Conservation (phyloP, 2,797 vertebrate genomes). For the Spinus pinus region DNA sequence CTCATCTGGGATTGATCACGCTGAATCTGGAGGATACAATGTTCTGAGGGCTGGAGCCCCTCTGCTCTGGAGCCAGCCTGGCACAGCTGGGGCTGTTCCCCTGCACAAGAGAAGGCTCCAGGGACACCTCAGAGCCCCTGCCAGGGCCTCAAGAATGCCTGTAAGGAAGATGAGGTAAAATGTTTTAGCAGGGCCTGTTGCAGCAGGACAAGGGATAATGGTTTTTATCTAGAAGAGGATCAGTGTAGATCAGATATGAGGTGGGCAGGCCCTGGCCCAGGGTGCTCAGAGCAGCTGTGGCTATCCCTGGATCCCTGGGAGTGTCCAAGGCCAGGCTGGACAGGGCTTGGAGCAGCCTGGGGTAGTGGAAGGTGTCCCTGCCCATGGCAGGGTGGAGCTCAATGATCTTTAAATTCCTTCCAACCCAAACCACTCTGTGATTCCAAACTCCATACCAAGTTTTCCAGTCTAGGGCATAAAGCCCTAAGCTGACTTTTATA, state of each 20-base stretch:
- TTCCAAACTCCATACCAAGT: neutral
- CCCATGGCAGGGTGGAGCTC: neutral
- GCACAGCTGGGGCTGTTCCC: fast-evolving
- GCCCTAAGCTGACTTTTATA: fast-evolving
- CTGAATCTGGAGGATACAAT: neutral
- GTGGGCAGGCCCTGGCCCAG: neutral
- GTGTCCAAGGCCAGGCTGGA: neutral
- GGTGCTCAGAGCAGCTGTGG: neutral
- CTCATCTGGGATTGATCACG: neutral
- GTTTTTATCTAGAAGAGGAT: neutral
- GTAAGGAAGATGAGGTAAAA: neutral
- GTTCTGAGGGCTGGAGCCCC: neutral
- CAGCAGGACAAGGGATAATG: neutral
- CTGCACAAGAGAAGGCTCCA: neutral
- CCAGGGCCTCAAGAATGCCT: neutral
- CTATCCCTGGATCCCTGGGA: neutral
- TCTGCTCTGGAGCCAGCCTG: neutral
- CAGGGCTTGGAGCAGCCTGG: fast-evolving
- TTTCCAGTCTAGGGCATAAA: neutral
- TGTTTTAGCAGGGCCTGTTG: neutral
- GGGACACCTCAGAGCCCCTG: neutral
- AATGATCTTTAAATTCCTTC: neutral
- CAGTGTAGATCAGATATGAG: neutral
- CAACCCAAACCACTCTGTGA: neutral
- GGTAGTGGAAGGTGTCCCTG: neutral